Base-by-base conservation (phyloP, 2,113 vertebrate species). In the Xyliphius kryptos region DNA sequence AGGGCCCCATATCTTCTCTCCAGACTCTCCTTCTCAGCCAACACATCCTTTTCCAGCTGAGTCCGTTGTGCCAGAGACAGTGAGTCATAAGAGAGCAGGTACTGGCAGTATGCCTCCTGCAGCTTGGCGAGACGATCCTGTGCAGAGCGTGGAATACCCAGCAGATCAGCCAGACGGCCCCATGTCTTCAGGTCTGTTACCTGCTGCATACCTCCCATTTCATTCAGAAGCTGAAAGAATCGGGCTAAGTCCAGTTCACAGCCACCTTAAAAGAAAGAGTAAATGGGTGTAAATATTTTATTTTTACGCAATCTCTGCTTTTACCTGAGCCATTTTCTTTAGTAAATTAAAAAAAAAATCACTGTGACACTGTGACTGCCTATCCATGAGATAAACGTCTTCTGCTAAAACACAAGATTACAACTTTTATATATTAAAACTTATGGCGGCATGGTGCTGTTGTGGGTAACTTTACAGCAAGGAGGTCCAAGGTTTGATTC, bases 131-230 rank as follows among this genome's bases (percentile, higher is more conserved):
- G 85, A 57, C 91, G 86, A 79, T 93, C 91, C 84, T 93, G 91
- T 80, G 91, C 91, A 14, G 90, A 89, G 78, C 86, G 90, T 49
- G 91, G 91, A 77, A 93, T 90, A 55, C 90, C 90, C 77, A 93
- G 83, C 84, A 91, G 80, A 76, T 93, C 91, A 64, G 91, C 91
- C 72, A 93, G 85, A 73, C 90, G 91, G 79, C 89, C 91, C 91
- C 91, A 93, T 63, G 91, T 92, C 86, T 92, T 92, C 82, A 91
- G 84, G 88, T 93, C 91, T 77, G 88, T 92, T 83, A 93, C 91
- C 83, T 92, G 91, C 85, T 93, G 90, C 91, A 93, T 92, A 76
- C 91, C 91, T 2, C 91, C 91, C 91, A 93, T 92, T 80, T 92
- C 90, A 1, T 92, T 92, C 67, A 93, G 89, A 79, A 93, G 80